Percentiles rank a stretch among this genome's conserved stretches.
Conservation (phyloP, 2,113 vertebrate genomes). For the Microtus pennsylvanicus region DNA sequence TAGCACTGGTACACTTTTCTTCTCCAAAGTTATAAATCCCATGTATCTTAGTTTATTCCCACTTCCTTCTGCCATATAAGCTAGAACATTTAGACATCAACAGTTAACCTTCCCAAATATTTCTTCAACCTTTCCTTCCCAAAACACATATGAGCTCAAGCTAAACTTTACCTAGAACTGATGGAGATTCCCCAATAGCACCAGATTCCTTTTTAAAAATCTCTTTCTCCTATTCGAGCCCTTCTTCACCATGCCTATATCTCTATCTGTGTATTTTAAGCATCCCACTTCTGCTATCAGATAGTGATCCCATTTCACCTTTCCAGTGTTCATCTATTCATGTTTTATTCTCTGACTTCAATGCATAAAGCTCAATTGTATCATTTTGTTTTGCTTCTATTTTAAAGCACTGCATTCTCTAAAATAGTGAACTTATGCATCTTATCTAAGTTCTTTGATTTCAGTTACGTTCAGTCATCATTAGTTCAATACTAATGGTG, state of each 20-base stretch:
- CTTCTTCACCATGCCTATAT: not conserved
- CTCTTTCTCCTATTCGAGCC: not conserved
- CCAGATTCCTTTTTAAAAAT: not conserved
- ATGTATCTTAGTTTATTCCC: not conserved
- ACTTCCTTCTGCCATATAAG: not conserved
- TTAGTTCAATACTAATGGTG: slow-evolving; percentile 3
- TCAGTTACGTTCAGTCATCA: not conserved
- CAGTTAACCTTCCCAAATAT: slow-evolving; percentile 2
- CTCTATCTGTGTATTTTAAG: not conserved
- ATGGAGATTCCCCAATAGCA: not conserved
- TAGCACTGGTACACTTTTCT: not conserved
- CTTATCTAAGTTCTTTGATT: not conserved
- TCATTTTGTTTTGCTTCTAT: not conserved
- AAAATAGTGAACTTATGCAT: not conserved
- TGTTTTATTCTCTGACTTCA: slow-evolving; percentile 16
- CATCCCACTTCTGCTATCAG: not conserved
- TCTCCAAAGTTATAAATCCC: not conserved
- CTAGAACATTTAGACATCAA: not conserved
- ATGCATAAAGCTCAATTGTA: not conserved
- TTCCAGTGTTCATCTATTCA: not conserved
- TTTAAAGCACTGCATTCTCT: not conserved
- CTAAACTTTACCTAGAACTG: not conserved
- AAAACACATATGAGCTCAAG: not conserved
- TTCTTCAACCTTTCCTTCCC: not conserved
- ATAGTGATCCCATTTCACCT: not conserved